Evolutionary conservation across 1,140 invertebrate species (phyloP), one percentile per base, ranked within the genome.

Genomic region (Sesamia nonagrioides): DNA sequence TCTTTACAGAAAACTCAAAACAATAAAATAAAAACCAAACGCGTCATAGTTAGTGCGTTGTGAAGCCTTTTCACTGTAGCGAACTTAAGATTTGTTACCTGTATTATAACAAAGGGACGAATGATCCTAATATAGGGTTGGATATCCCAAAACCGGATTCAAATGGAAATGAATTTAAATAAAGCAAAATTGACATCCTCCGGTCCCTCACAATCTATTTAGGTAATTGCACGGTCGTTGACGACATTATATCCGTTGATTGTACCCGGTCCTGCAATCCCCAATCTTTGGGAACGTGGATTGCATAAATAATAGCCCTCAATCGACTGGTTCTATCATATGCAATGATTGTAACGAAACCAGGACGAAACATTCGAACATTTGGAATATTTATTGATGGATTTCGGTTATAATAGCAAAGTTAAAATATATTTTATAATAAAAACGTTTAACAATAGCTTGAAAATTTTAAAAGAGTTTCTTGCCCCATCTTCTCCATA

Each of bases 201-300:
- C 37, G 18, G 35, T 74, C 37, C 52, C 52, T 33, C 56, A 74
- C 37, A 74, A 74, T 74, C 71, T 74, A 74, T 74, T 74, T 74
- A 74, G 52, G 71, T 74, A 74, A 74, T 74, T 74, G 71, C 40
- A 60, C 18, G 71, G 52, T 74, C 54, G 71, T 74, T 74, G 71
- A 74, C 71, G 40, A 74, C 42, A 74, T 74, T 60, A 74, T 74
- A 45, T 60, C 21, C 71, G 54, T 45, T 60, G 71, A 74, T 74
- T 74, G 71, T 74, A 60, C 33, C 54, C 71, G 50, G 27, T 60
- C 40, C 33, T 74, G 52, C 71, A 42, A 74, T 58, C 71, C 40
- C 68, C 27, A 50, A 21, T 35, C 40, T 27, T 18, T 54, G 17
- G 52, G 13, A 42, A 35, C 71, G 71, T 74, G 71, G 13, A 27